Evolutionary conservation across 2,888 invertebrate species (phyloP).

Genomic region (Aethes cnicana): DNA sequence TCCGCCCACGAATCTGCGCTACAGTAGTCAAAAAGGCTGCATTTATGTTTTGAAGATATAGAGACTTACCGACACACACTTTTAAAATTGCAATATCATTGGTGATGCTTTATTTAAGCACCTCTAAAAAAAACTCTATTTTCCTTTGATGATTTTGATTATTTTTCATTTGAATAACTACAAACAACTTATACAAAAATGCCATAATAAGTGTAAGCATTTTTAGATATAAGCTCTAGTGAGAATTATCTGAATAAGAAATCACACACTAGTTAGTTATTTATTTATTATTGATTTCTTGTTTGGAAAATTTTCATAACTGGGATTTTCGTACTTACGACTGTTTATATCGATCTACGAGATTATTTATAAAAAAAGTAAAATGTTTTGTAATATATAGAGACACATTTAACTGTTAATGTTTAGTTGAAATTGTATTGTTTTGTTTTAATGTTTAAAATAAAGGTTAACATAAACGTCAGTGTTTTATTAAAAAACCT

Average conservation of each 20-base stretch:
- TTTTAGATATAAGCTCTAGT: constrained; percentile 56
- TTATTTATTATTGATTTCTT: constrained; percentile 63
- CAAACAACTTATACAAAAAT: constrained; percentile 55
- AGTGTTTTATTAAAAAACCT: too few relatives aligned
- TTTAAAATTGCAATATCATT: too few relatives aligned
- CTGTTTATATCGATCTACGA: constrained; percentile 3
- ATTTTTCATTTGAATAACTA: constrained; percentile 40
- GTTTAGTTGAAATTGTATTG: constrained; percentile 27
- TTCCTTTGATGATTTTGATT: constrained; percentile 40
- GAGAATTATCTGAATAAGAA: constrained; percentile 79
- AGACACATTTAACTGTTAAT: constrained; percentile 16
- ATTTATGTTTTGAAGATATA: too few relatives aligned
- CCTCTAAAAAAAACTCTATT: constrained; percentile 4
- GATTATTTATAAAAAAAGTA: constrained; percentile 2
- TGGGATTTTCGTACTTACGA: constrained; percentile 15
- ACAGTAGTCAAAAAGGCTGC: too few relatives aligned
- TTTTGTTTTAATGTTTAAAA: constrained; percentile 26
- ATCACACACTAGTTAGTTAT: constrained; percentile 52
- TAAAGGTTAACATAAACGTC: constrained; percentile 13
- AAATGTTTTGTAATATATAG: constrained; percentile 16
- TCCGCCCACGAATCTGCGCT: too few relatives aligned
- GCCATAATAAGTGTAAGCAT: constrained; percentile 79
- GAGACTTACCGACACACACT: too few relatives aligned
- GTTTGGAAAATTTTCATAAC: constrained; percentile 74
- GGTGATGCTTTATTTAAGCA: too few relatives aligned